These are phyloP conservation scores for Coremacera marginata DNA, from an alignment of 2,888 invertebrate genomes.

Conservation along the genomic window DNA sequence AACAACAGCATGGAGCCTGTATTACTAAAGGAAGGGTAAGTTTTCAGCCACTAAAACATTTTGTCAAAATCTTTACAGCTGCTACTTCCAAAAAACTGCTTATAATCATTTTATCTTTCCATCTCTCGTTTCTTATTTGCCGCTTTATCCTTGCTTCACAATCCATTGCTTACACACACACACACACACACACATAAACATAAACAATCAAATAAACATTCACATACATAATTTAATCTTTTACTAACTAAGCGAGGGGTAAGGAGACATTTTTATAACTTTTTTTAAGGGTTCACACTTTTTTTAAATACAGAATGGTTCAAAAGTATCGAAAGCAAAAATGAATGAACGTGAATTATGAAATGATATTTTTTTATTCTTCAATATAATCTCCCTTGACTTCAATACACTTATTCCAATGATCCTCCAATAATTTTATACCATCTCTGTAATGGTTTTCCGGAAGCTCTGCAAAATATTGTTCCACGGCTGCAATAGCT, in stretches of 20 bases:
- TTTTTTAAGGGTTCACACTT: conserved; percentile 31
- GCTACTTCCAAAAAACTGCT: not conserved
- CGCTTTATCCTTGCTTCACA: conserved; percentile 53
- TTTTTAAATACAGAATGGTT: too few relatives aligned
- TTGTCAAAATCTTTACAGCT: not conserved
- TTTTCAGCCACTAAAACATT: conserved; percentile 45
- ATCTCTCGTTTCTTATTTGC: conserved; percentile 40
- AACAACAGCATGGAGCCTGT: conserved; percentile 73
- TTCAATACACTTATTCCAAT: too few relatives aligned
- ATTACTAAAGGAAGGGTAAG: conserved; percentile 92
- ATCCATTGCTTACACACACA: conserved; percentile 30
- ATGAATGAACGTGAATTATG: too few relatives aligned
- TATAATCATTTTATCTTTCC: not conserved
- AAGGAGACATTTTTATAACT: conserved; percentile 51
- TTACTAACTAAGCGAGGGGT: conserved; percentile 63
- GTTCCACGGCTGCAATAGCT: too few relatives aligned
- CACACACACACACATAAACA: conserved; percentile 49
- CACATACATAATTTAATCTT: conserved; percentile 28
- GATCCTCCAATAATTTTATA: too few relatives aligned
- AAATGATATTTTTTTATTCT: too few relatives aligned
- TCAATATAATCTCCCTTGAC: too few relatives aligned
- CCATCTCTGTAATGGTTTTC: too few relatives aligned
- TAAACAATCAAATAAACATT: too few relatives aligned
- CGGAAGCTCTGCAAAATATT: too few relatives aligned
- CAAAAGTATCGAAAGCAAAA: too few relatives aligned